Evolutionary conservation across 2,113 vertebrate genomes (phyloP).

Genomic region (Oryzias melastigma): DNA sequence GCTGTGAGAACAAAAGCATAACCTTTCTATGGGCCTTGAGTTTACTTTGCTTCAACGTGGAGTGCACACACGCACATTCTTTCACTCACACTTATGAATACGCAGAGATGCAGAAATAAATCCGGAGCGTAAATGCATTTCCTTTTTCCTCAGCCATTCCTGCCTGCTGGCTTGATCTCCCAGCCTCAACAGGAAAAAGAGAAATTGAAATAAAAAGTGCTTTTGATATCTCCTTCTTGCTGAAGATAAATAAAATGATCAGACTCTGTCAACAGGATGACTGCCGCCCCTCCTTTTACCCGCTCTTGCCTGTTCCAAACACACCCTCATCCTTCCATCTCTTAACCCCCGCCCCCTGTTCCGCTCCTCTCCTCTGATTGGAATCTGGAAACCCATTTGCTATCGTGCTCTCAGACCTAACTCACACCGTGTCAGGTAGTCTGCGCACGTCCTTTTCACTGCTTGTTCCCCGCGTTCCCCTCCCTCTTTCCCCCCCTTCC

Average conservation of each 20-base stretch:
- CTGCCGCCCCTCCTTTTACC: conserved; percentile 30
- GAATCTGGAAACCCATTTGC: conserved; percentile 76
- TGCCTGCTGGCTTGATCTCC: conserved; percentile 59
- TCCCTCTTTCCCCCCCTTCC: conserved; percentile 8
- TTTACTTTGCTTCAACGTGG: conserved; percentile 16
- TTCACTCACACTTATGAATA: conserved; percentile 47
- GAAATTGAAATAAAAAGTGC: conserved; percentile 75
- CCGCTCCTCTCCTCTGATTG: conserved; percentile 65
- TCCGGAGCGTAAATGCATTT: conserved; percentile 34
- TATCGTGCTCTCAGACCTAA: conserved; percentile 59
- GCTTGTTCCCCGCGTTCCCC: conserved; percentile 21
- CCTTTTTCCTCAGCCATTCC: conserved; percentile 25
- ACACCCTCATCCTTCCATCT: conserved; percentile 37
- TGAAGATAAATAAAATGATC: conserved; percentile 77
- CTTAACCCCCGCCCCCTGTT: conserved; percentile 31
- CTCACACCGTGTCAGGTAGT: conserved; percentile 68
- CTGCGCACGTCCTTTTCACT: conserved; percentile 59
- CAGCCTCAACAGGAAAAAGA: conserved; percentile 56
- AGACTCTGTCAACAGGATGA: conserved; percentile 69
- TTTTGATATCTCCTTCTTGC: conserved; percentile 71
- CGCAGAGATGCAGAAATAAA: conserved; percentile 61
- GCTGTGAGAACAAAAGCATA: conserved; percentile 15
- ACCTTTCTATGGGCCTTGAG: conserved; percentile 53
- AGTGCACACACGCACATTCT: conserved; percentile 17
- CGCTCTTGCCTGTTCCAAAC: conserved; percentile 20